Base-by-base conservation (phyloP, 2,797 vertebrate genomes). In the Tauraco hartlaubi region DNA sequence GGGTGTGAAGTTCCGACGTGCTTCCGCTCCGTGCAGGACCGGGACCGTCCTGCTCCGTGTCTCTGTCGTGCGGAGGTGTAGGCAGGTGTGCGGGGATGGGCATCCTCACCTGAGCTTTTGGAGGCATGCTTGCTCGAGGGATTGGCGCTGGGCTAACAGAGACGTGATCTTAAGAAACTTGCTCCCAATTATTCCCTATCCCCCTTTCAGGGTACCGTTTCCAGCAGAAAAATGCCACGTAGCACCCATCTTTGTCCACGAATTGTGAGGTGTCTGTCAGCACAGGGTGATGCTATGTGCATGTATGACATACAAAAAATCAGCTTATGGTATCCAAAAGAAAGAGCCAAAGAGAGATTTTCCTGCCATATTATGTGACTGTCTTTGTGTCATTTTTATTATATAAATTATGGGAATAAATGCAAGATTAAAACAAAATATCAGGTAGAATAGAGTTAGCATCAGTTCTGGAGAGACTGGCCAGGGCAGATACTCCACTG, bases 11-110 rank as follows among this genome's bases (percentile, higher is more conserved):
- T 28, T 33, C 11, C 0, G 1, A 21, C 1, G 16, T 64, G 29
- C 41, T 67, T 22, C 3, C 5, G 12, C 49, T 64, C 46, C 55
- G 68, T 25, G 48, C 59, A 33, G 92, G 72, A 33, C 56, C 22
- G 12, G 77, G 55, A 11, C 63, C 3, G 0, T 33, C 4, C 55
- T 15, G 31, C 39, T 55, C 12, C 2, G 0, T 12, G n/a, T 35
- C 44, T 71, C 22, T 64, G 61, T 63, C 11, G 3, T 44, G 33
- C 0, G 1, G 29, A 31, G 55, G 5, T 0, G 0, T 6, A 13
- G 18, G 4, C 20, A 5, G 73, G 69, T 58, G 69, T 43, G 19
- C 59, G 10, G 33, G 33, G 54, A 28, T 28, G 64, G 68, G 43
- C 58, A 15, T 3, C 0, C 49, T 37, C 16, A 5, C 44, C 6